Evolutionary conservation across 2,888 invertebrate species (phyloP).

Genomic region (Mechanitis mazaeus): DNA sequence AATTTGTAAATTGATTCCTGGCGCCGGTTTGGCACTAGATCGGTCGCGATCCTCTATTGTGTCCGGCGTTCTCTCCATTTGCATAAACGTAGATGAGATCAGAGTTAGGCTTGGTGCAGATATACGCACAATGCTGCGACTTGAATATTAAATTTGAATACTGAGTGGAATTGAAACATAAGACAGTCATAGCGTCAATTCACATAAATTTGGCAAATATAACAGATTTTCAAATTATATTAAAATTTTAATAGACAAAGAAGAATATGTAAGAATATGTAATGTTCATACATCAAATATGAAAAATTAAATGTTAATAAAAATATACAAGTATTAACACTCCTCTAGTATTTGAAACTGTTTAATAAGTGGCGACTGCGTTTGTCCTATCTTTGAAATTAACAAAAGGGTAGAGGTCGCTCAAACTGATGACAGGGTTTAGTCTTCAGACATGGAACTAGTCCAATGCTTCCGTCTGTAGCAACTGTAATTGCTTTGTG

Average conservation of each 20-base stretch:
- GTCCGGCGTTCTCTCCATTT: conserved; percentile 29
- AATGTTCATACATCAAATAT: neutral
- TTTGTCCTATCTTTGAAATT: conserved; percentile 16
- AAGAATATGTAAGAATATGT: too few relatives aligned
- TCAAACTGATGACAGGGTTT: conserved; percentile 17
- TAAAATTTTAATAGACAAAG: too few relatives aligned
- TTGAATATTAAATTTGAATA: conserved; percentile 4
- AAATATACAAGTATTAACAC: too few relatives aligned
- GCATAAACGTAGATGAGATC: conserved; percentile 31
- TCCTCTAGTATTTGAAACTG: neutral
- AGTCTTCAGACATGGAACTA: conserved; percentile 19
- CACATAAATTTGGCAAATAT: too few relatives aligned
- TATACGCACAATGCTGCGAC: conserved; percentile 7
- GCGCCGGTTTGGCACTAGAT: conserved; percentile 33
- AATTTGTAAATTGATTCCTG: conserved; percentile 35
- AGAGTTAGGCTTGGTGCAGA: conserved; percentile 21
- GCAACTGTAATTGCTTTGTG: conserved; percentile 20
- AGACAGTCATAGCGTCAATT: too few relatives aligned
- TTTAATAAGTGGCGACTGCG: conserved; percentile 6
- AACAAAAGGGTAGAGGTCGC: conserved; percentile 24
- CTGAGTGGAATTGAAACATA: neutral
- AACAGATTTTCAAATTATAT: too few relatives aligned
- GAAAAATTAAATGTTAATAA: too few relatives aligned
- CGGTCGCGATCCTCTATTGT: conserved; percentile 31
- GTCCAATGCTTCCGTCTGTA: conserved; percentile 16